Evolutionary conservation across 2,888 invertebrate species (phyloP), one percentile per base, ranked within the genome.

Genomic region (Agrilus mali): DNA sequence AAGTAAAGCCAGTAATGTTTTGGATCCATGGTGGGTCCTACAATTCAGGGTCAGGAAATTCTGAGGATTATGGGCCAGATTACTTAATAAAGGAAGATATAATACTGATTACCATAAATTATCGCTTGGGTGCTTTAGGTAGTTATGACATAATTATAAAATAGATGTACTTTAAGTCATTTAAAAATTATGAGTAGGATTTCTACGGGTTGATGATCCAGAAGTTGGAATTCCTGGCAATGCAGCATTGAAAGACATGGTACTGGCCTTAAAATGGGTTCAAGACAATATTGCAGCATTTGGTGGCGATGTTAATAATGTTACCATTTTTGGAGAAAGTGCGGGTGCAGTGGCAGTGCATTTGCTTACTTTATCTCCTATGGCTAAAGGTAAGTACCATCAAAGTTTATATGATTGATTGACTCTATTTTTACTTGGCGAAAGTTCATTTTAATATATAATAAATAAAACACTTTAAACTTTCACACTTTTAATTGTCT

Each of bases 21-120:
- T 85, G 80, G 66, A 69, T 80, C 47, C 80, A 80, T 45, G 80
- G 80, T 0, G 84, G 85, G 2, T 84, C 83, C 4, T 84, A 80
- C 78, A 72, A 82, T 59, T 79, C 80, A 45, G 84, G 85, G 1
- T 73, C 78, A 1, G 78, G 80, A 0, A 76, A 77, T 39, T 75
- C 77, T 2, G 59, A 66, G 3, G 80, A 75, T 66, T 84, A 84
- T 54, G 80, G 81, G 0, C 82, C 84, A 0, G 75, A 82, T 48
- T 75, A 72, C 53, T 63, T 85, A 3, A 64, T 86, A 40, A 82
- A 85, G 50, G 73, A 75, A 49, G 78, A 84, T 52, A 69, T 86
- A 2, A 61, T 85, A 6, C 68, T 82, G 10, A 82, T 85, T 1
- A 75, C 77, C 6, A 72, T 76, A 1, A 85, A 85, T 57, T 85